A percentile compares a stretch with the other conserved stretches of the same genome.
Conservation (phyloP, 1,140 invertebrate genomes). For the roundworm (Caenorhabditis elegans) region DNA sequence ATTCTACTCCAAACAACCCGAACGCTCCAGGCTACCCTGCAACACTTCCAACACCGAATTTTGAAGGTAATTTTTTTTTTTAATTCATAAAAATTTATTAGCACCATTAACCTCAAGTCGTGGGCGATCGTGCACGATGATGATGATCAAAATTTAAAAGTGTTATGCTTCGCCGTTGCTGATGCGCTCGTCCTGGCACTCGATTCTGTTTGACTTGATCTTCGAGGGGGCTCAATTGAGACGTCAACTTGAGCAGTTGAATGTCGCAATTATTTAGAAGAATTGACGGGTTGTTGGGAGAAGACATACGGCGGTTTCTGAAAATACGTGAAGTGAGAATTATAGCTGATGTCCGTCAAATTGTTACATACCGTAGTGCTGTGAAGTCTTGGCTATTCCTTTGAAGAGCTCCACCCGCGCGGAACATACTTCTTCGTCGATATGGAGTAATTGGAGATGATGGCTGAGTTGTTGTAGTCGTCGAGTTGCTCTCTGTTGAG, state of each 20-base stretch:
- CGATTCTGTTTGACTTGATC: background rate
- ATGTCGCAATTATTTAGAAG: conserved; percentile 17
- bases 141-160: conserved; percentile 17
- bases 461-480: conserved; percentile 9
- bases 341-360: too few relatives aligned
- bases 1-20: conserved; percentile 3
- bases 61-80: background rate
- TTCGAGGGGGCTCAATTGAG: background rate
- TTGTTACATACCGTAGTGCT: background rate
- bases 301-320: conserved; percentile 8
- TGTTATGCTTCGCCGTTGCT: background rate
- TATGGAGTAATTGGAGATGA: conserved; percentile 23
- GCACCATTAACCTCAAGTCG: background rate
- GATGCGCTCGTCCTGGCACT: background rate
- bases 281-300: conserved; percentile 19
- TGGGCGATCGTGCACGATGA: background rate
- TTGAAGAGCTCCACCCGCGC: background rate
- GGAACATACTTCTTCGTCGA: conserved; percentile 32
- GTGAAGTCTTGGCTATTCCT: conserved; percentile 20
- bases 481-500: conserved; percentile 3
- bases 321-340: background rate
- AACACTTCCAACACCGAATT: background rate
- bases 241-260: conserved; percentile 11
- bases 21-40: background rate
- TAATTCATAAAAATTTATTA: background rate